phyloP scores from a whole-genome alignment of 2,113 vertebrate genomes.

The Oryzias melastigma region DNA sequence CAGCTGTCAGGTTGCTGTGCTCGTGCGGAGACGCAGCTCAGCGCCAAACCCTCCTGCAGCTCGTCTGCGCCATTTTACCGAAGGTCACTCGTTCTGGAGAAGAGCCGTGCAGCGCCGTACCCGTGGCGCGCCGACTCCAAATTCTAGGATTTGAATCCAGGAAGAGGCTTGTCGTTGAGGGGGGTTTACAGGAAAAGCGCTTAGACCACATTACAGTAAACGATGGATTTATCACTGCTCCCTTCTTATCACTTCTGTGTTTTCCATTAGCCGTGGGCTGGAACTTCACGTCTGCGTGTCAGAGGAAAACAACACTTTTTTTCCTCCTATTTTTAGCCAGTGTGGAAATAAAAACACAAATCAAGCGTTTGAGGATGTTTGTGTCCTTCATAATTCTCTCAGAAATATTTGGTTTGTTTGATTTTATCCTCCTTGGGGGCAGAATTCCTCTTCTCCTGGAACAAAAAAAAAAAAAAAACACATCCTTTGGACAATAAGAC shows the following conservation, averaged over 20 bases:
- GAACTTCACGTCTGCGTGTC: slow-evolving; percentile 40
- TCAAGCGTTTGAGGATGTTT: no score
- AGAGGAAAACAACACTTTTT: not conserved
- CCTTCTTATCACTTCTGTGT: slow-evolving; percentile 55
- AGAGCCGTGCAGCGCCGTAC: not conserved
- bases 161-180: slow-evolving; percentile 35
- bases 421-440: not conserved
- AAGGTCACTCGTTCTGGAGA: not conserved
- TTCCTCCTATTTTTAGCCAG: not conserved
- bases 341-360: no score
- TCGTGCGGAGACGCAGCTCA: not conserved
- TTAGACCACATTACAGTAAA: slow-evolving; percentile 53
- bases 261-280: slow-evolving; percentile 52
- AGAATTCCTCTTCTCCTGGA: not conserved
- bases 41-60: not conserved
- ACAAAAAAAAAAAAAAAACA: no score
- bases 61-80: not conserved
- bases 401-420: not conserved
- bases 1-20: not conserved
- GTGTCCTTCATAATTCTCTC: not conserved
- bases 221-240: slow-evolving; percentile 46
- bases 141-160: slow-evolving; percentile 40
- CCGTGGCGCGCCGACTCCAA: slow-evolving; percentile 8
- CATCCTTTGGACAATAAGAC: slow-evolving; percentile 12
- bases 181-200: slow-evolving; percentile 29